A percentile compares a stretch with the other conserved stretches of the same genome.
Conservation (phyloP, 2,888 invertebrate genomes). For the Amitus sp. region DNA sequence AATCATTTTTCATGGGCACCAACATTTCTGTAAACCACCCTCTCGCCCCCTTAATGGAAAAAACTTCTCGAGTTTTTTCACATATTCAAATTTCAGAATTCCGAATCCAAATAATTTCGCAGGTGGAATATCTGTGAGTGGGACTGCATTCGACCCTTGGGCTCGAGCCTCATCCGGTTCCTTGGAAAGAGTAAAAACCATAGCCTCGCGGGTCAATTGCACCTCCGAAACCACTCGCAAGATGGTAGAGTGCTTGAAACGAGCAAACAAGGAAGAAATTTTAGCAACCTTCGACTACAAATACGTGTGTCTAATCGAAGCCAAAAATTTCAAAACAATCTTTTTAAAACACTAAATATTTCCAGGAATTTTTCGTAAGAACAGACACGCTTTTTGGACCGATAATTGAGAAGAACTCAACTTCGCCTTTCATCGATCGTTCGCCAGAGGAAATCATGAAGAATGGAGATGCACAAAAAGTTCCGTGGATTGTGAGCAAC, state of each 20-base stretch:
- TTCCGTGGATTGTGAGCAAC: slow-evolving; percentile 77
- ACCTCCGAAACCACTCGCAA: slow-evolving; percentile 67
- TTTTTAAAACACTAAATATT: no score
- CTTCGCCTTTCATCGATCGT: slow-evolving; percentile 73
- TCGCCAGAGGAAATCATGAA: slow-evolving; percentile 73
- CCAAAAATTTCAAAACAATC: no score
- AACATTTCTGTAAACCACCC: no score
- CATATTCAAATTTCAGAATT: no score
- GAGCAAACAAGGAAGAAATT: not conserved
- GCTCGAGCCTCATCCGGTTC: slow-evolving; percentile 27
- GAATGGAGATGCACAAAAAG: slow-evolving; percentile 70
- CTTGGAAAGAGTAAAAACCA: not conserved
- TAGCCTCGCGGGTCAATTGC: slow-evolving; percentile 53
- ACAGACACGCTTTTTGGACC: slow-evolving; percentile 74
- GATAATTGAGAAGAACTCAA: slow-evolving; percentile 71
- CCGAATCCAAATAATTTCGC: not conserved
- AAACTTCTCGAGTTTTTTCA: no score
- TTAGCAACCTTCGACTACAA: not conserved
- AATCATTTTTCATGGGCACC: no score
- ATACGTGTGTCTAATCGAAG: no score
- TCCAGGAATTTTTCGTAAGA: not conserved
- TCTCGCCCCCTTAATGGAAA: no score
- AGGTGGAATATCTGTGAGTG: slow-evolving; percentile 77
- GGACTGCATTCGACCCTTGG: slow-evolving; percentile 72
- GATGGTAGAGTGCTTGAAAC: slow-evolving; percentile 74